Conservation (phyloP, 2,888 invertebrate genomes). For the Andricus quercusramuli region DNA sequence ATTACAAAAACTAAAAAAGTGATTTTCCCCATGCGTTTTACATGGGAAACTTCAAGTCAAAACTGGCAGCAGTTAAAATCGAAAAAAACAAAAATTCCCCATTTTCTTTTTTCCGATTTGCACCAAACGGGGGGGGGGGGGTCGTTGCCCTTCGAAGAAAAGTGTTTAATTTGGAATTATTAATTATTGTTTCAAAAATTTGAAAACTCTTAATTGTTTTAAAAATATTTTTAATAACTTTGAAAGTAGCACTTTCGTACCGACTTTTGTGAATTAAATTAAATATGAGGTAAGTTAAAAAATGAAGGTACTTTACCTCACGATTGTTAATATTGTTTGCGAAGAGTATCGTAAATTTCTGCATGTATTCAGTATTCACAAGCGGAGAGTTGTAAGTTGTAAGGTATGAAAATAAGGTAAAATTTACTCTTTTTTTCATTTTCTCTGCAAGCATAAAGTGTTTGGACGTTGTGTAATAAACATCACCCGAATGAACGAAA, state of each 20-base stretch:
- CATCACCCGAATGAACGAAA: conserved; percentile 28
- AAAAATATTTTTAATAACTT: neutral
- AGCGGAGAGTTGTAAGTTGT: neutral
- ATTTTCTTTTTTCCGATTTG: too few species aligned
- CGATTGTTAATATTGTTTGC: conserved; percentile 12
- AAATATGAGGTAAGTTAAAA: neutral
- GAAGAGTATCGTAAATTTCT: conserved; percentile 3
- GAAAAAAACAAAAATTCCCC: too few species aligned
- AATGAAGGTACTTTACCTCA: neutral
- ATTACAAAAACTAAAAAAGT: too few species aligned
- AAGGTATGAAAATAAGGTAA: conserved; percentile 9
- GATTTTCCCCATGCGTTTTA: too few species aligned
- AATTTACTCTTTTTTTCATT: neutral
- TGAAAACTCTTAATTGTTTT: too few species aligned
- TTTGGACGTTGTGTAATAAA: conserved; percentile 32
- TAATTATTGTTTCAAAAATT: too few species aligned
- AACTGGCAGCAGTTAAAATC: too few species aligned
- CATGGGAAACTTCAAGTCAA: too few species aligned
- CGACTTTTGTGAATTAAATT: neutral
- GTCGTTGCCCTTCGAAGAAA: too few species aligned
- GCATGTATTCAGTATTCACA: neutral
- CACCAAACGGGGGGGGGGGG: too few species aligned
- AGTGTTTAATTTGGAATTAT: too few species aligned
- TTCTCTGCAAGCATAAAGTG: conserved; percentile 4
- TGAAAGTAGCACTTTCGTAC: too few species aligned